Evolutionary conservation across 2,888 invertebrate species (phyloP).

Genomic region (Cheilosia variabilis): DNA sequence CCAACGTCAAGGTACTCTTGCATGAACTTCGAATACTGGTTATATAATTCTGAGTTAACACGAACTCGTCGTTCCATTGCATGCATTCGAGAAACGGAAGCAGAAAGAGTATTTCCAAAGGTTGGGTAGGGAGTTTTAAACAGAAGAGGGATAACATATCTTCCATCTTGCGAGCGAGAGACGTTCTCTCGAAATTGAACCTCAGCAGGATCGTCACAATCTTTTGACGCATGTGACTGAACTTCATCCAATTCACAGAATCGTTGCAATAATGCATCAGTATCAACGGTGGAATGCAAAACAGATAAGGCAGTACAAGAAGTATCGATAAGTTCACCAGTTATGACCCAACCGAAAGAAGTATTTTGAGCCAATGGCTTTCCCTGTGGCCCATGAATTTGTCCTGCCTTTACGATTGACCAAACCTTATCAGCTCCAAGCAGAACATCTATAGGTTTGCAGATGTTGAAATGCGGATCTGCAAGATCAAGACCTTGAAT

Average conservation of each 20-base stretch:
- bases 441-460: conserved; percentile 1
- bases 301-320: too few species aligned
- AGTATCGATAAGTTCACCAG: not conserved
- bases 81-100: not conserved
- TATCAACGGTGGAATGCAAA: not conserved
- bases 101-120: conserved; percentile 10
- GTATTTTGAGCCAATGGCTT: not conserved
- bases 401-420: not conserved
- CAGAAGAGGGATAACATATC: conserved; percentile 17
- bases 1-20: conserved; percentile 17
- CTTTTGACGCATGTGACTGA: not conserved
- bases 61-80: conserved; percentile 18
- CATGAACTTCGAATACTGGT: conserved; percentile 14
- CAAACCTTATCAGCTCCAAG: conserved; percentile 28
- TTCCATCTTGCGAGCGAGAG: conserved; percentile 11
- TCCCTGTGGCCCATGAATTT: not conserved
- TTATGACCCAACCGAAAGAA: conserved; percentile 14
- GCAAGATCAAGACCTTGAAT: not conserved
- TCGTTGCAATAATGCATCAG: conserved; percentile 8
- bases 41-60: not conserved
- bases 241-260: conserved; percentile 21
- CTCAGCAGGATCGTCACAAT: conserved; percentile 22
- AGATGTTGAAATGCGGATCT: conserved; percentile 9
- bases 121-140: conserved; percentile 13
- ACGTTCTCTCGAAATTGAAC: conserved; percentile 15